Conservation (phyloP, 1,140 invertebrate genomes). For the Drosophila pachea region DNA sequence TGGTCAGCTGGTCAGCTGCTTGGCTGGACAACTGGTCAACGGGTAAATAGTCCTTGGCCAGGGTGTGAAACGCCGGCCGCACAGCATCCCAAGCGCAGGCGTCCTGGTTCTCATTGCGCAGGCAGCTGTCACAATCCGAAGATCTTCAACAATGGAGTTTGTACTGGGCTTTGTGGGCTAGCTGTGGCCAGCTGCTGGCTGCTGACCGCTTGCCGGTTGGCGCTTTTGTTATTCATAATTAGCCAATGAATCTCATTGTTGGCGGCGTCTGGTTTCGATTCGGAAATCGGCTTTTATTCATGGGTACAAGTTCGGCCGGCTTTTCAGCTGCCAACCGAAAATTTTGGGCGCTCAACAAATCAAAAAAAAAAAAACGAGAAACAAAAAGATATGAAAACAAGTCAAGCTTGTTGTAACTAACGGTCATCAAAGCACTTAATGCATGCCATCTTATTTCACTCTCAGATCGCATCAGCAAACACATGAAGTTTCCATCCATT, state of each 20-base stretch:
- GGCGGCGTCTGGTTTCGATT: not conserved
- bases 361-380: not conserved
- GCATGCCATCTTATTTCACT: not conserved
- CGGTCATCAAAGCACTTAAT: constrained; percentile 2
- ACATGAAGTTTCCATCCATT: not conserved
- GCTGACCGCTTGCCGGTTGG: constrained; percentile 5
- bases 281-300: not conserved
- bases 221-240: constrained; percentile 66
- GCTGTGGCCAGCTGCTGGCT: constrained; percentile 8
- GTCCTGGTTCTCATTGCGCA: constrained; percentile 13
- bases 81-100: constrained; percentile 56
- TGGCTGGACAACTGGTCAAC: constrained; percentile 34
- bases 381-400: constrained; percentile 17
- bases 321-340: constrained; percentile 23
- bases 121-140: constrained; percentile 19
- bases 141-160: constrained; percentile 36
- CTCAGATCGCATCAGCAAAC: not conserved
- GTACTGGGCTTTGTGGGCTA: constrained; percentile 17
- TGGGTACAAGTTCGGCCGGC: constrained; percentile 11
- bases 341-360: not conserved
- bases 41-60: constrained; percentile 25
- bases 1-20: constrained; percentile 39
- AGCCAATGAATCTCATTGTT: constrained; percentile 27
- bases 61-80: constrained; percentile 52
- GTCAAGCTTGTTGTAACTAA: constrained; percentile 22